Conservation (phyloP, 1,140 invertebrate genomes). For the Patella vulgata region DNA sequence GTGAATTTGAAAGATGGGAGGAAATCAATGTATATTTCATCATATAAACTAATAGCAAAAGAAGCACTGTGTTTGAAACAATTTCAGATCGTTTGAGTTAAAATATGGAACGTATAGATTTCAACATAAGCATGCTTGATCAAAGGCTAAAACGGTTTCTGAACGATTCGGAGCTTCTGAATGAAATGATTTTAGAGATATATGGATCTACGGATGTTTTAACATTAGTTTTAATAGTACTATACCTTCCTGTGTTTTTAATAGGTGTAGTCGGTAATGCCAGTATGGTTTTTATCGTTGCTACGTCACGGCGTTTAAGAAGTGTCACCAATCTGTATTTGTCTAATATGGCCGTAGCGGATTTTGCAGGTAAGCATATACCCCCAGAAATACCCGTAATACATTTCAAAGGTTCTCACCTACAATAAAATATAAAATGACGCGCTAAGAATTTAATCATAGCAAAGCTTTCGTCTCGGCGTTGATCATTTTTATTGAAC, state of each 20-base stretch:
- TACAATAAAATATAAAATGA: neutral
- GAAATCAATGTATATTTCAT: no score
- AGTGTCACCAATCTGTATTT: slow-evolving; percentile 44
- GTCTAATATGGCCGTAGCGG: slow-evolving; percentile 44
- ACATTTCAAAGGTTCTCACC: neutral
- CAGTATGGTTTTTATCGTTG: slow-evolving; percentile 33
- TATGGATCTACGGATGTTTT: neutral
- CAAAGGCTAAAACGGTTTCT: no score
- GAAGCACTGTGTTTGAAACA: no score
- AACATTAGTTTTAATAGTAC: slow-evolving; percentile 2
- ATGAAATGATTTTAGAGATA: neutral
- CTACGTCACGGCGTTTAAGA: slow-evolving; percentile 25
- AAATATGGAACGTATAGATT: no score
- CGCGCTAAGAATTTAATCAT: neutral
- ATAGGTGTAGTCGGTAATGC: slow-evolving; percentile 39
- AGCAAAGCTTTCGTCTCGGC: neutral
- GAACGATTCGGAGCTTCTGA: no score
- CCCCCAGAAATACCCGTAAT: no score
- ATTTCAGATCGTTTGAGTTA: no score
- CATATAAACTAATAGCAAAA: no score
- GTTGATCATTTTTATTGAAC: neutral
- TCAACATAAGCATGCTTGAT: no score
- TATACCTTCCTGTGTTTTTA: slow-evolving; percentile 9
- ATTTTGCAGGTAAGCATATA: slow-evolving; percentile 36
- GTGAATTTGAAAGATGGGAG: no score